Conservation (phyloP, 2,113 vertebrate genomes). For the Dicentrarchus labrax region DNA sequence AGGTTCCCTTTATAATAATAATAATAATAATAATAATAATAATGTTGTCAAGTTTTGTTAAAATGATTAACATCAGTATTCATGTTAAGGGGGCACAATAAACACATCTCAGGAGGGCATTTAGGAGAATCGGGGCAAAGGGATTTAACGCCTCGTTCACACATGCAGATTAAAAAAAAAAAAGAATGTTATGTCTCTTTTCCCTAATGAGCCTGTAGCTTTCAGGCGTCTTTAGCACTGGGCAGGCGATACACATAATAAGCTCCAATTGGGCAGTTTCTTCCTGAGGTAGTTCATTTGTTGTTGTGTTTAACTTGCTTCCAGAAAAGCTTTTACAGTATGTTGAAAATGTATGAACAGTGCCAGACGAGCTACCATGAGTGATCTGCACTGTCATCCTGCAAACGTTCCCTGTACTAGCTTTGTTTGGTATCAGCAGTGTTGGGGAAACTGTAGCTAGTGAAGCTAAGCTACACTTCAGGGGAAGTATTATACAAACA, state of each 20-base stretch:
- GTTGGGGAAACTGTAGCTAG: neutral
- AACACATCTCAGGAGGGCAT: neutral
- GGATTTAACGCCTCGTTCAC: neutral
- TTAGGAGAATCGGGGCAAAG: neutral
- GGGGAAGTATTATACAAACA: neutral
- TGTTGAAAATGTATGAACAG: neutral
- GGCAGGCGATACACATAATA: neutral
- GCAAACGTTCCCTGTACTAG: too few relatives aligned
- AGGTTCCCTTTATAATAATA: neutral
- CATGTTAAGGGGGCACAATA: neutral
- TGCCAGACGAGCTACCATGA: neutral
- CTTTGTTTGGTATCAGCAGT: neutral
- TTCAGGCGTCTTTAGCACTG: neutral
- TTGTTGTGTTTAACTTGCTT: neutral
- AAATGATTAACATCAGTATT: neutral
- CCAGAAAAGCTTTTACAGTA: too few relatives aligned
- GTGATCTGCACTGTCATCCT: neutral
- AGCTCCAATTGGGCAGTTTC: neutral
- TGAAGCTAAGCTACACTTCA: neutral
- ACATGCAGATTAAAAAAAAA: constrained; percentile 4
- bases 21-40: too few relatives aligned
- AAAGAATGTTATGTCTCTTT: neutral
- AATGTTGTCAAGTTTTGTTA: neutral
- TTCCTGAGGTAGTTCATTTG: neutral
- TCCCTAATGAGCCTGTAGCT: neutral